Evolutionary conservation across 2,797 vertebrate species (phyloP).

Genomic region (Pempheris klunzingeri): DNA sequence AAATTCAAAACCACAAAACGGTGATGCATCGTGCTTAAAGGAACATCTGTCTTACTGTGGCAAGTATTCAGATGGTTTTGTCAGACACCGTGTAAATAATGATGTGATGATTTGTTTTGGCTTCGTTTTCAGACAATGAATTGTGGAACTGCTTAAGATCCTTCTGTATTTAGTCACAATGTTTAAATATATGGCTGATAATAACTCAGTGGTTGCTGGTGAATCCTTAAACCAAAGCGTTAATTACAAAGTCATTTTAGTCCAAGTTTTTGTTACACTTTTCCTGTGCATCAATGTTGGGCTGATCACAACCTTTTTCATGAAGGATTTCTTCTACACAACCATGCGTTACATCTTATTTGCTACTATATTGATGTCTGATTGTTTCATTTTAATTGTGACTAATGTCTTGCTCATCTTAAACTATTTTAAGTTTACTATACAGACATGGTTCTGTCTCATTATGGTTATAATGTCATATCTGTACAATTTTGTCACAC

Average conservation of each 20-base stretch:
- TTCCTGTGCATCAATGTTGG: conserved; percentile 73
- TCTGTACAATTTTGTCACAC: conserved; percentile 53
- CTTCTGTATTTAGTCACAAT: not conserved
- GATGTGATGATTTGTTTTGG: not conserved
- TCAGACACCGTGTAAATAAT: not conserved
- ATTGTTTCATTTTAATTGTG: conserved; percentile 47
- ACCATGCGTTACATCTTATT: conserved; percentile 79
- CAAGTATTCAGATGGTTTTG: not conserved
- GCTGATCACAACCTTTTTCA: conserved; percentile 67
- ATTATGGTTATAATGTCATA: conserved; percentile 5
- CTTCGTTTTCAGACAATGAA: no score
- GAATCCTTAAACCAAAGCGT: not conserved
- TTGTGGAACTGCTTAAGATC: not conserved
- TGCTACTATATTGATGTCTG: conserved; percentile 64
- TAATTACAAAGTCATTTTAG: conserved; percentile 18
- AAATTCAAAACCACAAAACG: no score
- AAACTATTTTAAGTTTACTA: not conserved
- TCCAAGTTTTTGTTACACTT: conserved; percentile 63
- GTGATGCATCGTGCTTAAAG: no score
- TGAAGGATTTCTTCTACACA: conserved; percentile 64
- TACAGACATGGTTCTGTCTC: conserved; percentile 53
- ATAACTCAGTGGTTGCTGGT: not conserved
- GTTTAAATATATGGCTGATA: not conserved
- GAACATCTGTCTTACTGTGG: no score
- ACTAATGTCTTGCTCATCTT: conserved; percentile 46